Percentiles rank a stretch among this genome's conserved stretches.
phyloP scores from a whole-genome alignment of 2,888 invertebrate species.

The Ernsta delagoae region DNA sequence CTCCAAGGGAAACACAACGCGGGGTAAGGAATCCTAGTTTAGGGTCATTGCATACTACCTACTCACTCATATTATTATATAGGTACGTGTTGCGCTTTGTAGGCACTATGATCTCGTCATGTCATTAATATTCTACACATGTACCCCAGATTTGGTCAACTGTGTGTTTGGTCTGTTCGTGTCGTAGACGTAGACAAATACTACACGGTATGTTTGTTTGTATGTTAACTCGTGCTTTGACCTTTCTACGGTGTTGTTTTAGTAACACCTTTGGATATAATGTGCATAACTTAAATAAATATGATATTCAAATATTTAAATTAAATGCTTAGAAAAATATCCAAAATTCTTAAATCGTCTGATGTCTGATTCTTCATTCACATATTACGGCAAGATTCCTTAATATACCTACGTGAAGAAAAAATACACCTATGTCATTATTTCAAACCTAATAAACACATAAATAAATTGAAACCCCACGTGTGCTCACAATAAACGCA shows the following conservation, averaged over 20 bases:
- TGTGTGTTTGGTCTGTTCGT: constrained; percentile 46
- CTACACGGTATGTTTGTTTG: constrained; percentile 9
- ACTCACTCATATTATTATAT: not conserved
- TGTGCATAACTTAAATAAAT: not conserved
- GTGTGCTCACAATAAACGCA: not conserved
- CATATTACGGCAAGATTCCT: too few species aligned
- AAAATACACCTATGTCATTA: too few species aligned
- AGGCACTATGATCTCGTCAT: not conserved
- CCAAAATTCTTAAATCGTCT: too few species aligned
- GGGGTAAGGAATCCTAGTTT: not conserved
- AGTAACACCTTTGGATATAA: not conserved
- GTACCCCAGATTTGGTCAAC: constrained; percentile 51
- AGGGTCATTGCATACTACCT: not conserved
- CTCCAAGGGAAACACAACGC: not conserved
- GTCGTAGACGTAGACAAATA: constrained; percentile 39
- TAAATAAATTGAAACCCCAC: not conserved
- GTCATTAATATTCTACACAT: constrained; percentile 57
- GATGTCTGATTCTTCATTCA: too few species aligned
- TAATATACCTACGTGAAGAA: too few species aligned
- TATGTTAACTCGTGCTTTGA: not conserved
- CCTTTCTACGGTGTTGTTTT: not conserved
- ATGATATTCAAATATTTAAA: too few species aligned
- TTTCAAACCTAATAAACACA: too few species aligned
- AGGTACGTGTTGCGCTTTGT: not conserved
- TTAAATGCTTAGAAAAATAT: too few species aligned